Conservation (phyloP, 1,140 invertebrate genomes). For the Cephus cinctus region DNA sequence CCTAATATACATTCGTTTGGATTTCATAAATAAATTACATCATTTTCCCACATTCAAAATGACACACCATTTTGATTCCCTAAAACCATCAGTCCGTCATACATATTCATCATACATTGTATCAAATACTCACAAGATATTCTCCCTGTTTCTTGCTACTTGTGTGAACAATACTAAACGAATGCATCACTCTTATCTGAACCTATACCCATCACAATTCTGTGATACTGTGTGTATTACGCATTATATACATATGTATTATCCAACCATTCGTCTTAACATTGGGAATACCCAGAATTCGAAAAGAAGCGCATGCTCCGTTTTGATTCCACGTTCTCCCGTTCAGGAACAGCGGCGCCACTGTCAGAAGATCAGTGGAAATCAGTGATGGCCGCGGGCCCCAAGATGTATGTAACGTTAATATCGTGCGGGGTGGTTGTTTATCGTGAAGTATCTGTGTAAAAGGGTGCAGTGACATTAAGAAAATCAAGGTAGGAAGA, state of each 20-base stretch:
- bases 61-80: no score
- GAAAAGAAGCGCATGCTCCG: constrained; percentile 14
- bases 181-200: neutral
- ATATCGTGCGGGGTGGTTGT: constrained; percentile 22
- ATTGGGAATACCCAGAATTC: no score
- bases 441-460: constrained; percentile 27
- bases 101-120: no score
- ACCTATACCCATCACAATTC: no score
- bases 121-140: no score
- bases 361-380: constrained; percentile 3
- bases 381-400: constrained; percentile 40
- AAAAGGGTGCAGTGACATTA: neutral
- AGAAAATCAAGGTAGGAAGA: neutral
- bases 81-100: no score
- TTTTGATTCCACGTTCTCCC: constrained; percentile 27
- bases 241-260: no score
- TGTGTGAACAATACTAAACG: constrained; percentile 4
- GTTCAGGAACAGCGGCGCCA: constrained; percentile 25
- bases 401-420: constrained; percentile 25
- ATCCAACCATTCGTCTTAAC: no score
- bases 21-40: no score
- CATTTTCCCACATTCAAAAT: no score
- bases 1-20: no score
- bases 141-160: neutral
- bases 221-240: no score